These are phyloP conservation scores for Heterohyrax brucei DNA, from an alignment of 2,797 vertebrate genomes.

Conservation along the genomic window DNA sequence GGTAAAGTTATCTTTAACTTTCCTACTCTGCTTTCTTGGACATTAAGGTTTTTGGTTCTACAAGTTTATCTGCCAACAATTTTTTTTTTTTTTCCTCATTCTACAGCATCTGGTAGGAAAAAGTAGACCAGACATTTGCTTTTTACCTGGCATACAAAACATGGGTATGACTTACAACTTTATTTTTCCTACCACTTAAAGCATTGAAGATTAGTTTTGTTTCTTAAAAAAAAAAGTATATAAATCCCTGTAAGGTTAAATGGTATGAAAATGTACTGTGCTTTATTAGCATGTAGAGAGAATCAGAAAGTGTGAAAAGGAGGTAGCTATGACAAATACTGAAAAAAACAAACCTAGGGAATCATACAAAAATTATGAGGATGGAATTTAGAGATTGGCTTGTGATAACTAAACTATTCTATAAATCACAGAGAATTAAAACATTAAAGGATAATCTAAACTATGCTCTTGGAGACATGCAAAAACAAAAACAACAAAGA, in stretches of 20 bases:
- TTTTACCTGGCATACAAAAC: background rate
- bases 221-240: constrained; percentile 22
- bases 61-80: background rate
- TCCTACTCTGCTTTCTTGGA: background rate
- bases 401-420: background rate
- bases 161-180: background rate
- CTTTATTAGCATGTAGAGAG: background rate
- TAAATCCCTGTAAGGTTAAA: background rate
- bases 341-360: constrained; percentile 47
- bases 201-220: background rate
- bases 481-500: background rate
- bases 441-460: constrained; percentile 18
- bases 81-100: background rate
- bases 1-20: background rate
- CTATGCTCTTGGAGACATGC: background rate
- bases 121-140: background rate
- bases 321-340: constrained; percentile 62
- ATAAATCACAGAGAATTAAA: background rate
- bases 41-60: constrained; percentile 34
- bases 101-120: background rate
- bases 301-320: constrained; percentile 24
- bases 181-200: background rate
- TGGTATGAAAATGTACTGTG: background rate
- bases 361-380: background rate
- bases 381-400: background rate